phyloP scores from a whole-genome alignment of 2,888 invertebrate species.

The Drosophila parthenogenetica region DNA sequence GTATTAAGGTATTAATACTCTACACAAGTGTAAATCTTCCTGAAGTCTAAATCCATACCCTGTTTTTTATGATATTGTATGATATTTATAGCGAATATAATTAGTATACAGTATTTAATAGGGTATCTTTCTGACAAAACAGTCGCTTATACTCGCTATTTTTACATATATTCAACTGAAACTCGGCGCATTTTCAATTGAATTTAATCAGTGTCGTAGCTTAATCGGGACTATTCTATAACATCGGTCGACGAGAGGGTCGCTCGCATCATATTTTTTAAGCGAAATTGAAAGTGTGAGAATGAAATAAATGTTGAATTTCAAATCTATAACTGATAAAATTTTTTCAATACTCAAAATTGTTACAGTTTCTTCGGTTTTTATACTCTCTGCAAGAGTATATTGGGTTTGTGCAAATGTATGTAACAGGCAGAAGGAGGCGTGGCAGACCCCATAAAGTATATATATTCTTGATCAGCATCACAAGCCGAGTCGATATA shows the following conservation, averaged over 20 bases:
- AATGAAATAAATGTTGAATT: background rate
- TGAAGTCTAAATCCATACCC: too few relatives aligned
- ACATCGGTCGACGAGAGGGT: constrained; percentile 24
- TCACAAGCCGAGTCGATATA: too few relatives aligned
- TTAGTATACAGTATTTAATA: background rate
- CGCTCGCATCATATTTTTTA: constrained; percentile 16
- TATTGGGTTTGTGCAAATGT: too few relatives aligned
- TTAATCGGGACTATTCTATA: constrained; percentile 4
- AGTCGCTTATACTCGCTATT: background rate
- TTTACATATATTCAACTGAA: constrained; percentile 41
- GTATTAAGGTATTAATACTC: too few relatives aligned
- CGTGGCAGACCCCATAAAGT: too few relatives aligned
- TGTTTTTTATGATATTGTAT: too few relatives aligned
- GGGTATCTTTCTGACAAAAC: constrained; percentile 7
- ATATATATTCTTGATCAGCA: too few relatives aligned
- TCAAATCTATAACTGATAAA: background rate
- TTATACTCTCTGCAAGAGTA: too few relatives aligned
- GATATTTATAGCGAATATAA: background rate
- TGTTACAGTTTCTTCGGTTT: background rate
- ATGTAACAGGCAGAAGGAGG: too few relatives aligned
- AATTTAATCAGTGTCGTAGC: constrained; percentile 78
- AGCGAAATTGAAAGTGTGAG: constrained; percentile 64
- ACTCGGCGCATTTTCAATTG: constrained; percentile 67
- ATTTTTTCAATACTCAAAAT: background rate
- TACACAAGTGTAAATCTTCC: too few relatives aligned